These are phyloP conservation scores for Vicugna pacos DNA, from an alignment of 2,113 vertebrate genomes.

Conservation along the genomic window DNA sequence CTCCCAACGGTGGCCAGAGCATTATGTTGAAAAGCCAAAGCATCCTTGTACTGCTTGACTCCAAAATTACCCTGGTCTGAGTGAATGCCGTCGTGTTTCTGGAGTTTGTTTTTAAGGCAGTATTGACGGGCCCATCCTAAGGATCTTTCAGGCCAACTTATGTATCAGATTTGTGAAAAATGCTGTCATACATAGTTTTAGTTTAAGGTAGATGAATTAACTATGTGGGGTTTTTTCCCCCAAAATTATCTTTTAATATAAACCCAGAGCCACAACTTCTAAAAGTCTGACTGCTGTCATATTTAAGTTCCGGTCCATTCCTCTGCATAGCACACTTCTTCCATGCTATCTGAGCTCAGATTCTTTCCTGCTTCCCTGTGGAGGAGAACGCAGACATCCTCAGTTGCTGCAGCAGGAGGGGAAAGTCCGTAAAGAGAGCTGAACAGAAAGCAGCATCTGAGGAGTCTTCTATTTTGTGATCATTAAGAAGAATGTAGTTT, in stretches of 20 bases:
- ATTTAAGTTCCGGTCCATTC: not conserved
- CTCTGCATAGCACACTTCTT: not conserved
- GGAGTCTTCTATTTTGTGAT: not conserved
- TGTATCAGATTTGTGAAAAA: not conserved
- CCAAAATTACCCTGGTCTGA: not conserved
- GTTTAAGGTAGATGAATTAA: not conserved
- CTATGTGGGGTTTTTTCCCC: not conserved
- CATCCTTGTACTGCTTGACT: not conserved
- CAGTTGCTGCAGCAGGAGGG: not conserved
- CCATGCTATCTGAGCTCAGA: not conserved
- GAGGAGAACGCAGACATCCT: not conserved
- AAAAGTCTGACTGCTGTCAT: not conserved
- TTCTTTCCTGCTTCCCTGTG: not conserved
- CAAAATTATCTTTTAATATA: not conserved
- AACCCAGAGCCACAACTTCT: not conserved
- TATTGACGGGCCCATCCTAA: not conserved
- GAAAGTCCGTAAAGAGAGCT: not conserved
- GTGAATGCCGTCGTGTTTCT: not conserved
- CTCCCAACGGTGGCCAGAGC: not conserved
- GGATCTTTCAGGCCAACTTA: not conserved
- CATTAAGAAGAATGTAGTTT: constrained; percentile 20
- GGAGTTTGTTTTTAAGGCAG: not conserved
- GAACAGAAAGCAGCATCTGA: accelerated
- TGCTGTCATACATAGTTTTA: not conserved
- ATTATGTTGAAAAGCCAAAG: not conserved